Evolutionary conservation across 2,888 invertebrate genomes (phyloP).

Genomic region (Hydriomena furcata): DNA sequence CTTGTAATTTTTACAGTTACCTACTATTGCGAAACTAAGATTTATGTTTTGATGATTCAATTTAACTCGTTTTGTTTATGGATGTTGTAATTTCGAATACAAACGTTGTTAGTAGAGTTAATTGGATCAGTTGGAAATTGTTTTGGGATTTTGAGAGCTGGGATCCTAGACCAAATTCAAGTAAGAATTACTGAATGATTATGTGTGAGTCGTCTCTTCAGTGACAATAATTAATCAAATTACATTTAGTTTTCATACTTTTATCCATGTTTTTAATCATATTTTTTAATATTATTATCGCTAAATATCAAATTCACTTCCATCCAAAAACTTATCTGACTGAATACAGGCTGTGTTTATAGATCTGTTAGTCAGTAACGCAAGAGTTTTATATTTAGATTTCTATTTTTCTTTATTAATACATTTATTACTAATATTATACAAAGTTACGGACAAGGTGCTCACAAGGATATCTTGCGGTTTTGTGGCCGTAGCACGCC

Average conservation of each 20-base stretch:
- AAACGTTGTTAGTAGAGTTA: slow-evolving; percentile 20
- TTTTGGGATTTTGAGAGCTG: not conserved
- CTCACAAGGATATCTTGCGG: slow-evolving; percentile 45
- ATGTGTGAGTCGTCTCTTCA: too few relatives aligned
- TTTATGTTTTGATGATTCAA: slow-evolving; percentile 38
- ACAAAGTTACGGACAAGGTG: slow-evolving; percentile 36
- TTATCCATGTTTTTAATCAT: too few relatives aligned
- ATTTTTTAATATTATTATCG: too few relatives aligned
- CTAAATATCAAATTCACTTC: too few relatives aligned
- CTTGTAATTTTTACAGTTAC: slow-evolving; percentile 45
- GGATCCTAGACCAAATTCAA: not conserved
- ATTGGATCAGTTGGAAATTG: slow-evolving; percentile 24
- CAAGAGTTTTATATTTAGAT: too few relatives aligned
- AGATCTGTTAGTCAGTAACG: too few relatives aligned
- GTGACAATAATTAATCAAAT: too few relatives aligned
- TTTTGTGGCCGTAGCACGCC: slow-evolving; percentile 28
- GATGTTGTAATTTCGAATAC: slow-evolving; percentile 19
- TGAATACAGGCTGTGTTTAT: too few relatives aligned
- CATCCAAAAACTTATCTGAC: too few relatives aligned
- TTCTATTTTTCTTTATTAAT: too few relatives aligned
- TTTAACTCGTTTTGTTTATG: slow-evolving; percentile 36
- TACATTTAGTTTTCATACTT: too few relatives aligned
- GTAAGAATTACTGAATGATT: too few relatives aligned
- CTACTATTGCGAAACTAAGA: slow-evolving; percentile 50
- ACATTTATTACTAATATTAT: slow-evolving; percentile 17